These are phyloP conservation scores for Pseudochirops corinnae DNA, from an alignment of 2,797 vertebrate species.

Conservation along the genomic window DNA sequence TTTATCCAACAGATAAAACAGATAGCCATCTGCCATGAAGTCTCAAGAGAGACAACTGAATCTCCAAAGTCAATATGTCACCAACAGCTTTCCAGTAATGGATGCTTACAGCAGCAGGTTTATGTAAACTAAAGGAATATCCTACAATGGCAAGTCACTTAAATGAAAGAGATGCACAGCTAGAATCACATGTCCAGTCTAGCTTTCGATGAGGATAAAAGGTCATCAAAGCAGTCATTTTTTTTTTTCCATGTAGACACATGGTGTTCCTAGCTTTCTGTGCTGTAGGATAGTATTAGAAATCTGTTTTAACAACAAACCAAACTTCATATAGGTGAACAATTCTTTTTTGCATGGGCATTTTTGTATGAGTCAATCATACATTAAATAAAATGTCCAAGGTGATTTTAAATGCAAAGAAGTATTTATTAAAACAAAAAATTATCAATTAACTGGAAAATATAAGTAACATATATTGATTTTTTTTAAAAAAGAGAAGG, in stretches of 20 bases:
- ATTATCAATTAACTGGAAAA: neutral
- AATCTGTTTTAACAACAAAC: conserved; percentile 20
- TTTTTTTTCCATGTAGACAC: conserved; percentile 57
- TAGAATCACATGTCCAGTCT: conserved; percentile 57
- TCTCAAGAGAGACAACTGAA: conserved; percentile 76
- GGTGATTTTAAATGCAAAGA: neutral
- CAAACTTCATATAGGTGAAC: neutral
- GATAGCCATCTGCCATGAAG: conserved; percentile 77
- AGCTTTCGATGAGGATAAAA: conserved; percentile 61
- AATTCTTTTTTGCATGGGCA: neutral
- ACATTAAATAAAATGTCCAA: neutral
- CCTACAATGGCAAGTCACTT: conserved; percentile 72
- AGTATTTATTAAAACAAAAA: neutral
- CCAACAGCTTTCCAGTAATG: conserved; percentile 77
- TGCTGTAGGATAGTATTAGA: neutral
- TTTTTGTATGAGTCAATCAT: neutral
- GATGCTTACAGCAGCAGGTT: conserved; percentile 81
- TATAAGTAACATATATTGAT: neutral
- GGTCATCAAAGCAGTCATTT: conserved; percentile 69
- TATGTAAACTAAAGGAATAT: conserved; percentile 72
- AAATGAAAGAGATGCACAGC: conserved; percentile 75
- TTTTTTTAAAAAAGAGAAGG: neutral
- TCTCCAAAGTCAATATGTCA: conserved; percentile 81
- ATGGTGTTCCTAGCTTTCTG: neutral
- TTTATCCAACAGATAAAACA: conserved; percentile 73